Evolutionary conservation across 2,797 vertebrate genomes (phyloP), one percentile per base, ranked within the genome.

Genomic region (Lophius americanus): DNA sequence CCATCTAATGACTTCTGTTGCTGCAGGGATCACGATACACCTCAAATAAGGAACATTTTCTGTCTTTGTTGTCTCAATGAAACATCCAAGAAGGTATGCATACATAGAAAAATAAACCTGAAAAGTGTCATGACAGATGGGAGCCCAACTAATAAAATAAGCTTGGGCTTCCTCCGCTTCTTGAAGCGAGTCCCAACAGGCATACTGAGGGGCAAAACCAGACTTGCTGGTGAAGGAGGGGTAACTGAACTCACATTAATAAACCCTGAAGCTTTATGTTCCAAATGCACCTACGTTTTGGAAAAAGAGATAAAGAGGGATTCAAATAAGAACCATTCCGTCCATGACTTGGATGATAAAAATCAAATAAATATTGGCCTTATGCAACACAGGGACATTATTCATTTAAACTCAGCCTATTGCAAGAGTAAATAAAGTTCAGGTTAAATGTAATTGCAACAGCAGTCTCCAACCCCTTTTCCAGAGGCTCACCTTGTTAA

Each of bases 121-220:
- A 36, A 37, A 78, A 56, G 69, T 89, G 82, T 84, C 78, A 83
- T 82, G 82, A 88, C 56, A 14, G 69, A 66, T 73, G 35, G 67
- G 68, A 85, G 70, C 62, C 75, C 50, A 53, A 76, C 74, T 84
- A 83, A 81, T 88, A 32, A 79, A 70, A 79, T 77, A 75, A 88
- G 83, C 46, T 63, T 37, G 54, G 68, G 79, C 81, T 83, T 90
- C 87, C 81, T 92, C 78, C 73, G 74, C 84, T 70, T 86, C 75
- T 69, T 58, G 48, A 50, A 83, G 83, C 93, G 92, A 93, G 93
- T 93, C 83, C 64, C 48, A 79, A 83, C 93, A 93, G 58, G 92
- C 75, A 51, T 72, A 75, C 58, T 39, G 42, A 75, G 64, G 85
- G 85, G 86, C 87, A 88, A 70, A 89, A 65, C 87, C 75, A 90